These are phyloP conservation scores for Parazoanthus atlanticus DNA, from an alignment of 92 coral and sea anemone species.

Conservation along the genomic window DNA sequence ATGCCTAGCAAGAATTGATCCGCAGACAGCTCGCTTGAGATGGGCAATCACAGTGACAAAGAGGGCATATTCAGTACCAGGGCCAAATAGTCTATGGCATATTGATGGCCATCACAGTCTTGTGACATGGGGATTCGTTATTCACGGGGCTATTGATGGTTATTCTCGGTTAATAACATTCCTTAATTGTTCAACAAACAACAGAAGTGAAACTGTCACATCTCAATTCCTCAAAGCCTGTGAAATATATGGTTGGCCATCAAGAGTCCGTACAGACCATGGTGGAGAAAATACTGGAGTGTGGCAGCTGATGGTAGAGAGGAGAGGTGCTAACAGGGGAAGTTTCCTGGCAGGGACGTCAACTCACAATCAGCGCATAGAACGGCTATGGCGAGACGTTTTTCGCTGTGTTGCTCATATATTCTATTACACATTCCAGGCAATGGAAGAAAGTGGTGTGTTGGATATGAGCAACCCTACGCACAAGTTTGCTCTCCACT, in stretches of 20 bases:
- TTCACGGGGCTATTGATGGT: slow-evolving; percentile 61
- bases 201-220: slow-evolving; percentile 44
- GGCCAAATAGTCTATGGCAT: slow-evolving; percentile 60
- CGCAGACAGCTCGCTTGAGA: slow-evolving; percentile 29
- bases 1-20: slow-evolving; percentile 44
- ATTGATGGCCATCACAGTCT: slow-evolving; percentile 61
- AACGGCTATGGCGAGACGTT: slow-evolving; percentile 66
- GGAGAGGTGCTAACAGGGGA: slow-evolving; percentile 65
- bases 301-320: slow-evolving; percentile 57
- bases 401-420: slow-evolving; percentile 57
- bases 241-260: slow-evolving; percentile 49
- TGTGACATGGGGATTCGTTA: slow-evolving; percentile 52
- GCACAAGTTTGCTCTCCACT: slow-evolving; percentile 59
- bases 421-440: slow-evolving; percentile 59
- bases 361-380: slow-evolving; percentile 50
- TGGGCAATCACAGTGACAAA: slow-evolving; percentile 46
- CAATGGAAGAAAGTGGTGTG: slow-evolving; percentile 56
- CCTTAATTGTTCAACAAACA: slow-evolving; percentile 54
- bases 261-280: slow-evolving; percentile 58
- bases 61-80: slow-evolving; percentile 41
- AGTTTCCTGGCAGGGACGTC: slow-evolving; percentile 62
- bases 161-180: slow-evolving; percentile 46
- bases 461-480: slow-evolving; percentile 50
- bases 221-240: slow-evolving; percentile 33
- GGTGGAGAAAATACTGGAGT: slow-evolving; percentile 65